These are phyloP conservation scores for Aix galericulata DNA, from an alignment of 2,113 vertebrate genomes.

Conservation along the genomic window DNA sequence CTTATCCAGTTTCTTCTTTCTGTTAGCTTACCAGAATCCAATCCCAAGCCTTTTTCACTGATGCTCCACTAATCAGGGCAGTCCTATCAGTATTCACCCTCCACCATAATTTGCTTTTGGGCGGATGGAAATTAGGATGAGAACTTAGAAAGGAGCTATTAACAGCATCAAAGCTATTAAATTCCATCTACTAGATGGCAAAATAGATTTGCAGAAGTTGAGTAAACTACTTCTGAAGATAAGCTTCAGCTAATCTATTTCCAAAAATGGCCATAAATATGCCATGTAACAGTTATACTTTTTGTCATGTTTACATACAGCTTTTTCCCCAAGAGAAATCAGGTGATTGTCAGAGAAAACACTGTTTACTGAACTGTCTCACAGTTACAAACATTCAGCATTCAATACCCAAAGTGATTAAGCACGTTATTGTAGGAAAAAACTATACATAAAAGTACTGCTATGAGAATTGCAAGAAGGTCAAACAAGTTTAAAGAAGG, in stretches of 20 bases:
- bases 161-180: background rate
- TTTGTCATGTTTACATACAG: background rate
- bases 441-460: background rate
- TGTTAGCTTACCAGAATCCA: background rate
- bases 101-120: background rate
- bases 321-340: background rate
- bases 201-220: background rate
- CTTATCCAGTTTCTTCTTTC: background rate
- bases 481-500: background rate
- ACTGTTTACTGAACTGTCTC: rapidly evolving
- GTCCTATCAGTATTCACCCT: background rate
- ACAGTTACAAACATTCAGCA: background rate
- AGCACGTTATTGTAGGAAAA: rapidly evolving
- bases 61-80: background rate
- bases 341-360: background rate
- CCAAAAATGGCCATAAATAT: background rate
- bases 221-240: background rate
- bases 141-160: background rate
- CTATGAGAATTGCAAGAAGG: background rate
- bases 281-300: background rate
- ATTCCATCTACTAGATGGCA: background rate
- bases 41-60: background rate
- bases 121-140: background rate
- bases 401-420: background rate
- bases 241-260: background rate